These are phyloP conservation scores for Drosophila mojavensis DNA, from an alignment of 1,140 invertebrate species.

Conservation along the genomic window DNA sequence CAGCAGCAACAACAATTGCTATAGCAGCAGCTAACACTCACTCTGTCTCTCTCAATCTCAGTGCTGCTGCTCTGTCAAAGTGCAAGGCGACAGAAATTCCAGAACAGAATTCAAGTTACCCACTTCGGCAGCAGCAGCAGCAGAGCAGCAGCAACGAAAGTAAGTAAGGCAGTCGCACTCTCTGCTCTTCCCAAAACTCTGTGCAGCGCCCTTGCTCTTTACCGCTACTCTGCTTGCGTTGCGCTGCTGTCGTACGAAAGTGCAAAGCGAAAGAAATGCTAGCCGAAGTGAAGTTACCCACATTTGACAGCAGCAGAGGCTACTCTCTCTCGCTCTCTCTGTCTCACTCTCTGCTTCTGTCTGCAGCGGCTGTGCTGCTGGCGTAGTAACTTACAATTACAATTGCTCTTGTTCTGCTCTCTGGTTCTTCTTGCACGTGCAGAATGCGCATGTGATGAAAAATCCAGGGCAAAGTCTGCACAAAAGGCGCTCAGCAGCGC, in stretches of 20 bases:
- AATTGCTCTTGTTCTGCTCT: conserved; percentile 13
- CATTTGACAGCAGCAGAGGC: too few relatives aligned
- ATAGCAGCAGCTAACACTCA: not conserved
- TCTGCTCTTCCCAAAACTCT: not conserved
- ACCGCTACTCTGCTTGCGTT: too few relatives aligned
- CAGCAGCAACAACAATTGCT: conserved; percentile 4
- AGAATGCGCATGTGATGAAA: conserved; percentile 72
- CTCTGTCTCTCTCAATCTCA: not conserved
- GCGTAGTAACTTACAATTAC: conserved; percentile 8
- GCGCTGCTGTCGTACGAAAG: too few relatives aligned
- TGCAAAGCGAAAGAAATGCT: too few relatives aligned
- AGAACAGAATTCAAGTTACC: too few relatives aligned
- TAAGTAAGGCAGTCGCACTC: not conserved
- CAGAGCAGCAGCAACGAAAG: too few relatives aligned
- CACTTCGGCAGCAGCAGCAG: not conserved
- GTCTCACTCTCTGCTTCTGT: not conserved
- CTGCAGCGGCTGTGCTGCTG: not conserved
- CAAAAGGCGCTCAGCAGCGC: conserved; percentile 35
- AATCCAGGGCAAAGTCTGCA: conserved; percentile 77
- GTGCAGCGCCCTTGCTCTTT: too few relatives aligned
- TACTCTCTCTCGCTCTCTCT: not conserved
- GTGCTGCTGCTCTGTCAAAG: not conserved
- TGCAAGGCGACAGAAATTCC: too few relatives aligned
- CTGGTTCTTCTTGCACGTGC: conserved; percentile 57
- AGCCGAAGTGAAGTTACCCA: too few relatives aligned